phyloP scores from a whole-genome alignment of 2,888 invertebrate species.

The Lamproptera curius region DNA sequence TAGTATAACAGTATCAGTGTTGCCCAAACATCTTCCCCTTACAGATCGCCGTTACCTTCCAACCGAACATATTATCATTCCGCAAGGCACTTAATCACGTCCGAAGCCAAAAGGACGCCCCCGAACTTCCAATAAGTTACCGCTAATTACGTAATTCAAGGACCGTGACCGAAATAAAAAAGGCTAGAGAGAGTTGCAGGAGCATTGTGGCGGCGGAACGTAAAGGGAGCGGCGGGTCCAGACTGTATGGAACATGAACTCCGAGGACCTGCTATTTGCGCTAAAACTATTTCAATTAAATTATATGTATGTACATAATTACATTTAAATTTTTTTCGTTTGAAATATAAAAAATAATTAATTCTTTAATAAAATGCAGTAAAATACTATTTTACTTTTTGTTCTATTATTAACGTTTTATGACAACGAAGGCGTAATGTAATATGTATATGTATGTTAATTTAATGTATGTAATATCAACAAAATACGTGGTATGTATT shows the following conservation, averaged over 20 bases:
- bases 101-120: slow-evolving; percentile 49
- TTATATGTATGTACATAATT: too few relatives aligned
- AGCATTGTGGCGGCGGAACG: slow-evolving; percentile 53
- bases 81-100: slow-evolving; percentile 45
- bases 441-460: too few relatives aligned
- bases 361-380: too few relatives aligned
- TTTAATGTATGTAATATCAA: too few relatives aligned
- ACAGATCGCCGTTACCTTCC: slow-evolving; percentile 1
- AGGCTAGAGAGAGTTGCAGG: slow-evolving; percentile 49
- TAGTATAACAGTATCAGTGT: background rate
- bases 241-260: background rate
- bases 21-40: too few relatives aligned
- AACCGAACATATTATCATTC: slow-evolving; percentile 38
- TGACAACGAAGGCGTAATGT: too few relatives aligned
- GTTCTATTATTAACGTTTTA: too few relatives aligned
- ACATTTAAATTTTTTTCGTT: too few relatives aligned
- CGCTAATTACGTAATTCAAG: slow-evolving; percentile 72
- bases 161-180: slow-evolving; percentile 67
- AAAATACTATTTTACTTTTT: too few relatives aligned
- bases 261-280: background rate
- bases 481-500: too few relatives aligned
- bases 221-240: slow-evolving; percentile 43
- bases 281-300: too few relatives aligned
- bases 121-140: slow-evolving; percentile 59
- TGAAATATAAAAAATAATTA: too few relatives aligned